Conservation (phyloP, 2,113 vertebrate genomes). For the Serinus canaria region DNA sequence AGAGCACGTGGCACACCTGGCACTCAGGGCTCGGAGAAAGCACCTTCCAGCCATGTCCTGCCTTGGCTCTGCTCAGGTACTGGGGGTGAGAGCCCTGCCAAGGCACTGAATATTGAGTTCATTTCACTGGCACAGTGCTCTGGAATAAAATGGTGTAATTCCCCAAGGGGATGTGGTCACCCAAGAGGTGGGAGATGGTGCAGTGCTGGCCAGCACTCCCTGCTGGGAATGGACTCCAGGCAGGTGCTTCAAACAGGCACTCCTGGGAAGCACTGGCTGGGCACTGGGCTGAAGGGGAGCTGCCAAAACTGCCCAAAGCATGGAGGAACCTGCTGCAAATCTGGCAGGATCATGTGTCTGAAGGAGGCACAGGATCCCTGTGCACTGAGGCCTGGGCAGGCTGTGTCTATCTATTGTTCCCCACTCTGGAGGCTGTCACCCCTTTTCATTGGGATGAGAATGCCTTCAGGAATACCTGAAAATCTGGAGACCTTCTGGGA, state of each 20-base stretch:
- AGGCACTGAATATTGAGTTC: fast-evolving
- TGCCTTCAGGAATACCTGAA: neutral
- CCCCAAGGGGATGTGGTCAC: neutral
- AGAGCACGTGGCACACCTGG: fast-evolving
- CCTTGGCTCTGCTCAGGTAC: neutral
- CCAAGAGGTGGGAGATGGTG: fast-evolving
- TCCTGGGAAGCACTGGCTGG: fast-evolving
- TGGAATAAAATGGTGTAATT: fast-evolving
- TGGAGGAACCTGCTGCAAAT: neutral
- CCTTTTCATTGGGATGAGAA: fast-evolving
- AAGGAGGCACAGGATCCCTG: fast-evolving
- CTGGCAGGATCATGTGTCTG: fast-evolving
- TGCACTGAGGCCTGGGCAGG: neutral
- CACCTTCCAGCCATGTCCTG: fast-evolving
- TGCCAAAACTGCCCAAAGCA: fast-evolving
- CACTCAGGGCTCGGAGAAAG: fast-evolving
- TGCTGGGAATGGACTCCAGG: fast-evolving
- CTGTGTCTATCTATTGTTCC: fast-evolving
- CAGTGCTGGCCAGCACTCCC: fast-evolving
- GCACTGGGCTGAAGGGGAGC: neutral
- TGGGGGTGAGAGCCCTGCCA: neutral
- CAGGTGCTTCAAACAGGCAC: fast-evolving
- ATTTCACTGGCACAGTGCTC: neutral
- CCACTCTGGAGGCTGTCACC: fast-evolving
- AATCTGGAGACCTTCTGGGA: neutral